Percentiles rank a stretch among this genome's conserved stretches.
These are phyloP conservation scores for Neoniphon sammara DNA, from an alignment of 2,797 vertebrate genomes.

Conservation along the genomic window DNA sequence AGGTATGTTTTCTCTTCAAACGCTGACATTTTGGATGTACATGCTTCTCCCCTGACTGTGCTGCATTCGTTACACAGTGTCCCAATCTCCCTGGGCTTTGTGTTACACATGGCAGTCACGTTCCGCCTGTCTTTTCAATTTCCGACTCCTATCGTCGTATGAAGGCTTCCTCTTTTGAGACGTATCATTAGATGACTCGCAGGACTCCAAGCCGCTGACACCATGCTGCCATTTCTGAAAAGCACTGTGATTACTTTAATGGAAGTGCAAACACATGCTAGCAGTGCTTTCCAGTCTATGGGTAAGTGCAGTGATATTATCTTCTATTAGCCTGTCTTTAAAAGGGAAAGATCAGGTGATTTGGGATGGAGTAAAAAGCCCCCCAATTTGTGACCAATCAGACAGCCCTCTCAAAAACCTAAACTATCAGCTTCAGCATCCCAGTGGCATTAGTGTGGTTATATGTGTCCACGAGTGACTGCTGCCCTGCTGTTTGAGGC, in stretches of 20 bases:
- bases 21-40: neutral
- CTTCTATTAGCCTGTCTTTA: slow-evolving; percentile 26
- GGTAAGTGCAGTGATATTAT: slow-evolving; percentile 23
- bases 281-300: slow-evolving; percentile 31
- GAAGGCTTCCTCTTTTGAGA: slow-evolving; percentile 47
- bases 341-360: slow-evolving; percentile 21
- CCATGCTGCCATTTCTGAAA: slow-evolving; percentile 51
- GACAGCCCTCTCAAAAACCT: no score
- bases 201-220: slow-evolving; percentile 51
- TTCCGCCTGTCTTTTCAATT: slow-evolving; percentile 42
- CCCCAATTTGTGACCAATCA: slow-evolving; percentile 2
- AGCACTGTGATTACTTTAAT: slow-evolving; percentile 63
- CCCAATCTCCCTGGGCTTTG: slow-evolving; percentile 9
- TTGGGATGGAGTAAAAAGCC: neutral
- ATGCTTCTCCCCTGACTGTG: neutral
- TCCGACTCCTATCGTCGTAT: slow-evolving; percentile 28
- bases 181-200: slow-evolving; percentile 58
- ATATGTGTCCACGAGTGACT: neutral
- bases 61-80: slow-evolving; percentile 9
- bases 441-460: neutral
- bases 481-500: neutral
- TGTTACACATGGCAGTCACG: slow-evolving; percentile 26
- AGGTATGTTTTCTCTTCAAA: slow-evolving; percentile 9
- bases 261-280: slow-evolving; percentile 44
- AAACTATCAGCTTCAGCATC: neutral